These are phyloP conservation scores for Capitella teleta DNA, from an alignment of 1,140 invertebrate species.

Conservation along the genomic window DNA sequence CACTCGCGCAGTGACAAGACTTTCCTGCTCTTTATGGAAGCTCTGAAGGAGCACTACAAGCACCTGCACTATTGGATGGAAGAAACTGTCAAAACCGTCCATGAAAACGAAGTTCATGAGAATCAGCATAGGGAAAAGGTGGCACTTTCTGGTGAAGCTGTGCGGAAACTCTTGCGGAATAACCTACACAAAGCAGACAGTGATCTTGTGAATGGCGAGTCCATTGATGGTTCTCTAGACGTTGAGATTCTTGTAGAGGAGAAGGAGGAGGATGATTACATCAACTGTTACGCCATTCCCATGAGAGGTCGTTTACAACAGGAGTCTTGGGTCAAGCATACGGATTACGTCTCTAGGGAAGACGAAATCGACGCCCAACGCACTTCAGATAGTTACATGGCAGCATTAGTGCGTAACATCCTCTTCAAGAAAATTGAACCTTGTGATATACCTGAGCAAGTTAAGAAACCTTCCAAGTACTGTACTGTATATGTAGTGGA, in stretches of 20 bases:
- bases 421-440: not conserved
- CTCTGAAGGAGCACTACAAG: conserved; percentile 7
- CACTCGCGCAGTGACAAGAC: not conserved
- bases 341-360: not conserved
- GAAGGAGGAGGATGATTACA: conserved; percentile 4
- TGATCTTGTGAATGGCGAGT: no score
- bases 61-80: conserved; percentile 5
- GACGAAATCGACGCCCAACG: not conserved
- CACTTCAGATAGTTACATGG: conserved; percentile 1
- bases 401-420: not conserved
- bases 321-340: conserved; percentile 11
- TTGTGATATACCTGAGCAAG: not conserved
- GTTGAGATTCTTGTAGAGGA: not conserved
- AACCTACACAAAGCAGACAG: no score
- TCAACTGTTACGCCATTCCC: conserved; percentile 8
- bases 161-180: not conserved
- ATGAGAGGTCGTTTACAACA: conserved; percentile 6
- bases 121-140: conserved; percentile 2
- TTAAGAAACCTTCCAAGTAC: not conserved
- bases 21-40: conserved; percentile 11
- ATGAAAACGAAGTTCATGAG: not conserved
- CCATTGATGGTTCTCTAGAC: no score
- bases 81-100: conserved; percentile 6
- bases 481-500: conserved; percentile 1
- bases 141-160: conserved; percentile 5